A percentile compares a stretch with the other conserved stretches of the same genome.
Conservation (phyloP, 1,140 invertebrate species). For the Solen grandis region DNA sequence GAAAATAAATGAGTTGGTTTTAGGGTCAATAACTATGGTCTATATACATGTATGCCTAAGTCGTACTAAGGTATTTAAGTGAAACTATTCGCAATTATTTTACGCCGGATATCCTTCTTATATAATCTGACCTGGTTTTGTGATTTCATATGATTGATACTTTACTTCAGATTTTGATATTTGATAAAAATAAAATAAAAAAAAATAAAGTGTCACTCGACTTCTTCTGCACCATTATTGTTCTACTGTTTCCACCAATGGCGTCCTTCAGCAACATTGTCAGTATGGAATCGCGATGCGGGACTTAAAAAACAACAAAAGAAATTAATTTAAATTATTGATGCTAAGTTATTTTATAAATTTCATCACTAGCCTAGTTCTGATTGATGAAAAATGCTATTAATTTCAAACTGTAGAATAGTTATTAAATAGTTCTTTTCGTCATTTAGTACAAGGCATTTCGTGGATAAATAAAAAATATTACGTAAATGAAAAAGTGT, state of each 20-base stretch:
- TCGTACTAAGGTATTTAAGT: no score
- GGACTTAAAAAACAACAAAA: conserved; percentile 34
- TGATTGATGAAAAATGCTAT: background rate
- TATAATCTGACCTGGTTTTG: no score
- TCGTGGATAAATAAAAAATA: background rate
- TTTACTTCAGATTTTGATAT: no score
- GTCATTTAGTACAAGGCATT: background rate
- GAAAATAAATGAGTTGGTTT: no score
- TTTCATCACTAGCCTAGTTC: background rate
- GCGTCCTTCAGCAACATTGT: conserved; percentile 63
- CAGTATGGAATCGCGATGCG: conserved; percentile 61
- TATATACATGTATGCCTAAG: no score
- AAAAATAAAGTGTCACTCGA: no score
- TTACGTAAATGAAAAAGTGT: no score
- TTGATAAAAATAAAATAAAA: no score
- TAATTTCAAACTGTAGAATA: background rate
- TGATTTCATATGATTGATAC: no score
- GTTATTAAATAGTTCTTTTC: background rate
- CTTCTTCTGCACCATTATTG: conserved; percentile 53
- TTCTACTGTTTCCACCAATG: conserved; percentile 64
- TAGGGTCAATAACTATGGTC: no score
- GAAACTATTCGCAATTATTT: no score
- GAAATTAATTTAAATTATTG: background rate
- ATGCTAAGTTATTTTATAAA: background rate
- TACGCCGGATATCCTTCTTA: no score